Percentiles rank a stretch among this genome's conserved stretches.
Conservation (phyloP, 2,888 invertebrate genomes). For the Epinotia demarniana region DNA sequence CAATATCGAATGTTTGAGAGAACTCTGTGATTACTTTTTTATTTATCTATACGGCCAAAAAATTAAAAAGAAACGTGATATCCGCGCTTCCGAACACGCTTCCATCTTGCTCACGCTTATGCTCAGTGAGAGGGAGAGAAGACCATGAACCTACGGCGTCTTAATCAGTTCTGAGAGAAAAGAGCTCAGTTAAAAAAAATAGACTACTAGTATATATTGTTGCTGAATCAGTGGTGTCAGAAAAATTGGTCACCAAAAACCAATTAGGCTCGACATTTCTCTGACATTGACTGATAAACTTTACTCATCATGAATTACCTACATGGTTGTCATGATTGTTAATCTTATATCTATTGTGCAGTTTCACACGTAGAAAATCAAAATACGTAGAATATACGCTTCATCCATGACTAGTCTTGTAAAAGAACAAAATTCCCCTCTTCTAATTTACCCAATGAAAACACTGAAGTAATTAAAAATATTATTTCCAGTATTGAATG, state of each 20-base stretch:
- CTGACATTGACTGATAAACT: slow-evolving; percentile 22
- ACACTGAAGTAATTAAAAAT: not conserved
- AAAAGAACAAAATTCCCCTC: not conserved
- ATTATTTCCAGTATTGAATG: slow-evolving; percentile 32
- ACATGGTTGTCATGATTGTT: not conserved
- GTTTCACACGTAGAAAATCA: not conserved
- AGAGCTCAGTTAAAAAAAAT: no score
- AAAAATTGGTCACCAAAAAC: not conserved
- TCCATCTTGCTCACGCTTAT: no score
- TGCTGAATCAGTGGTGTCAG: not conserved
- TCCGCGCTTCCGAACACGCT: no score
- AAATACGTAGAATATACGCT: not conserved
- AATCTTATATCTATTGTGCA: not conserved
- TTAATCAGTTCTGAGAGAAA: no score
- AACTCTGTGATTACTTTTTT: no score
- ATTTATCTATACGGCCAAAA: no score
- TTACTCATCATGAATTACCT: slow-evolving; percentile 2
- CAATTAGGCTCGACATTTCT: slow-evolving; percentile 1
- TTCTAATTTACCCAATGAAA: not conserved
- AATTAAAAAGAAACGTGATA: no score
- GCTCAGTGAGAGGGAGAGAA: no score
- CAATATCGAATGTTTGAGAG: no score
- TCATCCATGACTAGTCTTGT: not conserved
- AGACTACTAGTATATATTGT: not conserved
- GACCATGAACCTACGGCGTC: no score